These are phyloP conservation scores for Hippopotamus amphibius DNA, from an alignment of 2,113 vertebrate species.

Conservation along the genomic window DNA sequence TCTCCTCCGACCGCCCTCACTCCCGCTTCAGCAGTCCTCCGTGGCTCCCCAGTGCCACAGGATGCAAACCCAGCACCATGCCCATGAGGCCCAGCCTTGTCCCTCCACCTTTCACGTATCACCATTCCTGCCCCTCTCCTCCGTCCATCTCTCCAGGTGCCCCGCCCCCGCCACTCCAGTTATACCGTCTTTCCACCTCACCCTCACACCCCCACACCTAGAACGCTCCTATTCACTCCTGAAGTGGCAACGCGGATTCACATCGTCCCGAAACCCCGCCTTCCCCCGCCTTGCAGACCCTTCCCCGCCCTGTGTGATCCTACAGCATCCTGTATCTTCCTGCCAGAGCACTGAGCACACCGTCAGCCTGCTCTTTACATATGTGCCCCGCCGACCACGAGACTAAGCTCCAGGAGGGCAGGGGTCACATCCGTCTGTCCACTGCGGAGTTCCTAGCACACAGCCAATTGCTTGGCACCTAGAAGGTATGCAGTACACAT, in stretches of 20 bases:
- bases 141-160: neutral
- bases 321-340: accelerated
- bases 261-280: neutral
- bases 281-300: neutral
- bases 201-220: accelerated
- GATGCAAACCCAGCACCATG: neutral
- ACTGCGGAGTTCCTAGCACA: neutral
- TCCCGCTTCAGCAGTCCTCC: neutral
- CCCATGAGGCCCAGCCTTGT: neutral
- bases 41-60: neutral
- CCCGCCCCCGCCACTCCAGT: neutral
- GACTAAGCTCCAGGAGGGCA: neutral
- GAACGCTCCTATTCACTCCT: neutral
- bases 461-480: neutral
- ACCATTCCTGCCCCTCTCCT: neutral
- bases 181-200: neutral
- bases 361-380: accelerated
- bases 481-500: accelerated
- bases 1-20: neutral
- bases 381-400: neutral
- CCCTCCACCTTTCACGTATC: too few relatives aligned
- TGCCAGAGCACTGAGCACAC: neutral
- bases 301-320: accelerated
- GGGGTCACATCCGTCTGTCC: neutral
- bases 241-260: neutral